Conservation (phyloP, 2,113 vertebrate species). For the Plecotus auritus region DNA sequence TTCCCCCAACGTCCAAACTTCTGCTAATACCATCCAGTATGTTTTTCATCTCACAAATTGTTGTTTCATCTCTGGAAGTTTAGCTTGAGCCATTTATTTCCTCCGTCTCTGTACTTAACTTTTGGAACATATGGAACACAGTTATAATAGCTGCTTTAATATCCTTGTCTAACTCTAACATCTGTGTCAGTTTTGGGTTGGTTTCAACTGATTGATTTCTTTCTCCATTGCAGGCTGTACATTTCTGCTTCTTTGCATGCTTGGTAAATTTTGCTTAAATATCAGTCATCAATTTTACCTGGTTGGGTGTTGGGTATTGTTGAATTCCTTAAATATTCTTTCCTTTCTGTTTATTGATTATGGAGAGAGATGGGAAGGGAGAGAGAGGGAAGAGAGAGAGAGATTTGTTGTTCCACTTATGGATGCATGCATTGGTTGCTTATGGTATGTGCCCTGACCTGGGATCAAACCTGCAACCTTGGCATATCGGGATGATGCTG, state of each 20-base stretch:
- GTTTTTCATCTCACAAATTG: not conserved
- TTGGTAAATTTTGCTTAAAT: not conserved
- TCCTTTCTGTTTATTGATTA: no score
- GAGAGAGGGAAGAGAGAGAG: no score
- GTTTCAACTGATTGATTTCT: not conserved
- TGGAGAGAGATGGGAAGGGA: no score
- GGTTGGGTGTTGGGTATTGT: not conserved
- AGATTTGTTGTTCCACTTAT: no score
- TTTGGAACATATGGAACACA: not conserved
- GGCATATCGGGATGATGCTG: no score
- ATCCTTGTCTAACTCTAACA: not conserved
- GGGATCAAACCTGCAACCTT: no score
- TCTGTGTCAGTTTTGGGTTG: not conserved
- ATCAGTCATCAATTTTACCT: not conserved
- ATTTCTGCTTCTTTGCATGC: not conserved
- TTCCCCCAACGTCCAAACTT: not conserved
- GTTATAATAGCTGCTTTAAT: not conserved
- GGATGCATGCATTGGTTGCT: no score
- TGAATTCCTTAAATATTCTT: not conserved
- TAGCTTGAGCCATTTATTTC: not conserved
- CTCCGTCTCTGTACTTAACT: not conserved
- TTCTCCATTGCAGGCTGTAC: no score
- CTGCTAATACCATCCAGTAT: fast-evolving
- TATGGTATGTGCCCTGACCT: no score
- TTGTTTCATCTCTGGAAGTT: not conserved